Evolutionary conservation across 2,888 invertebrate genomes (phyloP), one percentile per base, ranked within the genome.

Genomic region (Leucoma salicis): DNA sequence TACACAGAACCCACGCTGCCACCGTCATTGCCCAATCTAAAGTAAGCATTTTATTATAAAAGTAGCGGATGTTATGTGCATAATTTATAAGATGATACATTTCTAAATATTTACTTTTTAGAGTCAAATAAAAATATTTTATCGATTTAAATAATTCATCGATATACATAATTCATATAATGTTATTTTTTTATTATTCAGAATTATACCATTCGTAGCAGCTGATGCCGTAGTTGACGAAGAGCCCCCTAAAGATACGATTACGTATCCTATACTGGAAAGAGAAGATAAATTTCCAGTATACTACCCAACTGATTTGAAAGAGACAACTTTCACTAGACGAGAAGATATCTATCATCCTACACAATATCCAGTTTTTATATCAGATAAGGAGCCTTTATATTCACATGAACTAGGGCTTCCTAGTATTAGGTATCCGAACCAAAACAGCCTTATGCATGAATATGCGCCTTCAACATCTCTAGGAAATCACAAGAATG

Each of bases 191-290:
- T 14, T 39, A 33, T 14, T n/a, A 14, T 37, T 34, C 80, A 96
- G 96, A 73, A 96, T 96, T 37, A 96, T 96, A 61, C 96, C 96
- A 5, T 96, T 96, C 75, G 92, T 96, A 47, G 95, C 96, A 18
- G 95, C 95, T 3, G 96, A 96, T 71, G 96, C 96, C 1, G 92
- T 96, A 10, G 90, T 94, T 12, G 91, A 93, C 49, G 90, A 92
- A 47, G 90, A 90, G 38, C 58, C 73, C 0, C 53, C 74, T 5
- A 87, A 90, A 53, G 78, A 82, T 32, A 66, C 71, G 6, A 53
- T 74, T 7, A 65, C 74, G 2, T 87, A 82, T 42, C 77, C 82
- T 0, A 64, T 73, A 0, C 35, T 81, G 13, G 84, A 83, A 39
- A 64, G 79, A 50, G 79, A 84, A 57, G 87, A 88, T 36, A 85